Evolutionary conservation across 2,888 invertebrate genomes (phyloP), one percentile per base, ranked within the genome.

Genomic region (Gasteruption jaculator): DNA sequence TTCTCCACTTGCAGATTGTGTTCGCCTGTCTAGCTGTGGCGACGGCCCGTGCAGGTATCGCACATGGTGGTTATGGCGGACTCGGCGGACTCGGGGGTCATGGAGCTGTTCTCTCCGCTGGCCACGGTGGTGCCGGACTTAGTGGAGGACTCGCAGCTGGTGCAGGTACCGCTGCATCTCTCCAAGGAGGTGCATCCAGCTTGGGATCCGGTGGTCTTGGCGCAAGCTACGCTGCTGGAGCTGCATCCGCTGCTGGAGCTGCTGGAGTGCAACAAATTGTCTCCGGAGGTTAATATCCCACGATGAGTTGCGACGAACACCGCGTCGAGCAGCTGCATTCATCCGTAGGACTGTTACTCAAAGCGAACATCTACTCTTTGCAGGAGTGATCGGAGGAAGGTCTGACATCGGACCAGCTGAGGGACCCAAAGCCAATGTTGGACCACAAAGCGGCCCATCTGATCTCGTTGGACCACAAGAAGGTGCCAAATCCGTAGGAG

Each of bases 331-430:
- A 16, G 10, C 14, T 2, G 4, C 29, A n/a, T 15, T 29, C n/a
- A 10, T 1, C 29, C 14, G 29, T 3, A 29, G 4, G 3, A 14
- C 3, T 3, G 3, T 10, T 8, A 8, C 4, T 14, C 7, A 29
- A 29, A 12, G 34, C n/a, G 2, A 14, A n/a, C n/a, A n/a, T n/a
- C n/a, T n/a, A n/a, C n/a, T n/a, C n/a, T n/a, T n/a, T 38, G 16
- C 45, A 65, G 67, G 70, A 60, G 69, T 70, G 29, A 56, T 57
- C 49, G 70, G 70, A 29, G 70, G 70, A 46, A 61, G 70, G 54
- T 63, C 70, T 48, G 70, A 70, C 64, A 63, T 70, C 53, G 70
- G 70, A 66, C 68, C 69, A 48, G 70, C 70, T 51, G 70, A 70
- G 54, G 70, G 70, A 63, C 70, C 70, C 52, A 68, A 66, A 58